These are phyloP conservation scores for Spondyliosoma cantharus DNA, from an alignment of 2,797 vertebrate species.

Conservation along the genomic window DNA sequence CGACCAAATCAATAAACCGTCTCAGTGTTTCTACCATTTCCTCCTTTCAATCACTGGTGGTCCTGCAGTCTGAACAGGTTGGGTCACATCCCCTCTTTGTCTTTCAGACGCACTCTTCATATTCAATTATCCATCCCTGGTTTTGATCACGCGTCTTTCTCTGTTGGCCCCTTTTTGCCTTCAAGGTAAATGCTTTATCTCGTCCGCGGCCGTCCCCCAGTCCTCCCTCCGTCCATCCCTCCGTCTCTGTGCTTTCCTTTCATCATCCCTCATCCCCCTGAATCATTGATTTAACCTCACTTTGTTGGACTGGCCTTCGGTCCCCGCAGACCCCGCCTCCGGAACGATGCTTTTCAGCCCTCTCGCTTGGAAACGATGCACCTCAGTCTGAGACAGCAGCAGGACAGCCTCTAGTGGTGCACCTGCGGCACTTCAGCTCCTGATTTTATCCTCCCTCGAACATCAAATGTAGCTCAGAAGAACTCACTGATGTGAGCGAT, in stretches of 20 bases:
- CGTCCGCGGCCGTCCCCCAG: constrained; percentile 30
- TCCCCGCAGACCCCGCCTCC: constrained; percentile 44
- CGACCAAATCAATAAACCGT: not conserved
- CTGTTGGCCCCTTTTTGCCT: constrained; percentile 53
- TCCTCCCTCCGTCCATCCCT: constrained; percentile 44
- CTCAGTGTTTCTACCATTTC: not conserved
- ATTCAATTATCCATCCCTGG: constrained; percentile 65
- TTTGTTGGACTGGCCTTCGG: constrained; percentile 56
- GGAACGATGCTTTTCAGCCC: constrained; percentile 23
- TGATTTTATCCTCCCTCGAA: not conserved
- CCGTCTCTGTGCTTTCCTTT: constrained; percentile 52
- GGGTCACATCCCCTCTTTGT: constrained; percentile 38
- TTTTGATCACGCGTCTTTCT: constrained; percentile 62
- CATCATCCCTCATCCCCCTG: constrained; percentile 66
- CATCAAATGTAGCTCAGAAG: not conserved
- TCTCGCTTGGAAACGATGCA: constrained; percentile 7
- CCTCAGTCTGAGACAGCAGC: constrained; percentile 54
- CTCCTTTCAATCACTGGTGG: constrained; percentile 24
- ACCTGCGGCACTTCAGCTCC: constrained; percentile 55
- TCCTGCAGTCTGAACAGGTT: not conserved
- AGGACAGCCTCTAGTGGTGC: constrained; percentile 82
- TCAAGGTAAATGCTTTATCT: constrained; percentile 55
- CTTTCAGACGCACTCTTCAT: constrained; percentile 37
- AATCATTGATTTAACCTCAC: constrained; percentile 76
- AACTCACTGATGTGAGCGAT: not conserved